Percentiles rank a stretch among this genome's conserved stretches.
These are phyloP conservation scores for Aythya fuligula DNA, from an alignment of 2,797 vertebrate species.

Conservation along the genomic window DNA sequence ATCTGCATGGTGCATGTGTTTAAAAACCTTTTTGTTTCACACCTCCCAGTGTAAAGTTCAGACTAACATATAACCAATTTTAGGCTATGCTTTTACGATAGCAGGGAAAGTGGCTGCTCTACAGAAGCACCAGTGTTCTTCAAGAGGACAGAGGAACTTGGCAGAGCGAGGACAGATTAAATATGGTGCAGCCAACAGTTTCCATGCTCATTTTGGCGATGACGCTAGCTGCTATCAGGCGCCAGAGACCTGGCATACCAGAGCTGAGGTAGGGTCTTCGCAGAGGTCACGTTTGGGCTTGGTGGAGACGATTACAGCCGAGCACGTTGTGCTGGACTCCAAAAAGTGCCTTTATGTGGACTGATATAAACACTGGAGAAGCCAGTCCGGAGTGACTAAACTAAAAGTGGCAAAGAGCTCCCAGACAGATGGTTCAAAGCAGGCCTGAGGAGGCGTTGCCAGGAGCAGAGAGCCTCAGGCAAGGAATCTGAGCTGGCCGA, in stretches of 20 bases:
- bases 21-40: constrained; percentile 17
- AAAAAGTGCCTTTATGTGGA: not conserved
- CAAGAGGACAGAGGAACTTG: not conserved
- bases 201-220: not conserved
- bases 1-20: not conserved
- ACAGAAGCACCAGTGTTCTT: not conserved
- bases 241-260: not conserved
- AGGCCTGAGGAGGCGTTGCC: not conserved
- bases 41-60: constrained; percentile 9
- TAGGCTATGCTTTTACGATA: not conserved
- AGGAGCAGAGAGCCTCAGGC: not conserved
- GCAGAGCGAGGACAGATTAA: not conserved
- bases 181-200: not conserved
- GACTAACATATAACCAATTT: not conserved
- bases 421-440: not conserved
- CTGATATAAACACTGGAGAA: not conserved
- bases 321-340: not conserved
- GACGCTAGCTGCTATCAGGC: not conserved
- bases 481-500: not conserved
- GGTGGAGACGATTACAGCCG: not conserved
- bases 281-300: not conserved
- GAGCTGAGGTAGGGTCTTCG: not conserved
- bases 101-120: not conserved
- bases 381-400: not conserved
- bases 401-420: not conserved